phyloP scores from a whole-genome alignment of 1,140 invertebrate species.

The Anastrepha obliqua region DNA sequence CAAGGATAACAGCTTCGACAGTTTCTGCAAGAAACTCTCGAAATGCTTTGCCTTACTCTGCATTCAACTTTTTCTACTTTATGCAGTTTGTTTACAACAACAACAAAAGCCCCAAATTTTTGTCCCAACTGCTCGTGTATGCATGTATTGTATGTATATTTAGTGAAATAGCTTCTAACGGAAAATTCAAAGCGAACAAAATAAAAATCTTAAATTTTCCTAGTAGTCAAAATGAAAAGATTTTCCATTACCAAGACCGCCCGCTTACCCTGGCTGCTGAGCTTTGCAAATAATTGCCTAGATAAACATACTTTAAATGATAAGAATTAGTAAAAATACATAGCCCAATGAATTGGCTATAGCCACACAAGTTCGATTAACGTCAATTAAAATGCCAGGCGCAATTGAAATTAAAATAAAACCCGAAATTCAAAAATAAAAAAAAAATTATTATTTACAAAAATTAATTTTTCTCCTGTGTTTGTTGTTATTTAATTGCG shows the following conservation, averaged over 20 bases:
- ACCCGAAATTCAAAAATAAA: conserved; percentile 14
- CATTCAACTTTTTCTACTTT: too few species aligned
- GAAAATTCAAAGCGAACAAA: too few species aligned
- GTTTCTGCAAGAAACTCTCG: too few species aligned
- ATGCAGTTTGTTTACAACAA: too few species aligned
- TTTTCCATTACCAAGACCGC: neutral
- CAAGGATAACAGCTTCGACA: too few species aligned
- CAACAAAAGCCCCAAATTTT: too few species aligned
- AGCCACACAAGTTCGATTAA: neutral
- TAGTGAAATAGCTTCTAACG: too few species aligned
- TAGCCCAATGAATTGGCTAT: neutral
- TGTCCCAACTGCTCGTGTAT: too few species aligned
- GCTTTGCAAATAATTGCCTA: neutral
- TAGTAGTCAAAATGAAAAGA: neutral
- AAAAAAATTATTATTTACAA: conserved; percentile 17
- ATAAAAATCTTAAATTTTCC: too few species aligned
- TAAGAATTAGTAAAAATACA: neutral
- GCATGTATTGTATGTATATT: too few species aligned
- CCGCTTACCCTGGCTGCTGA: neutral
- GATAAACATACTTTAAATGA: conserved; percentile 6
- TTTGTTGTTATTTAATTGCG: neutral
- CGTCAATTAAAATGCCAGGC: conserved; percentile 20
- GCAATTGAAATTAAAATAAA: conserved; percentile 44
- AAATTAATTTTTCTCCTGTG: conserved; percentile 3
- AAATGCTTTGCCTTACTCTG: too few species aligned